Conservation (phyloP, 2,113 vertebrate species). For the Nerophis ophidion region DNA sequence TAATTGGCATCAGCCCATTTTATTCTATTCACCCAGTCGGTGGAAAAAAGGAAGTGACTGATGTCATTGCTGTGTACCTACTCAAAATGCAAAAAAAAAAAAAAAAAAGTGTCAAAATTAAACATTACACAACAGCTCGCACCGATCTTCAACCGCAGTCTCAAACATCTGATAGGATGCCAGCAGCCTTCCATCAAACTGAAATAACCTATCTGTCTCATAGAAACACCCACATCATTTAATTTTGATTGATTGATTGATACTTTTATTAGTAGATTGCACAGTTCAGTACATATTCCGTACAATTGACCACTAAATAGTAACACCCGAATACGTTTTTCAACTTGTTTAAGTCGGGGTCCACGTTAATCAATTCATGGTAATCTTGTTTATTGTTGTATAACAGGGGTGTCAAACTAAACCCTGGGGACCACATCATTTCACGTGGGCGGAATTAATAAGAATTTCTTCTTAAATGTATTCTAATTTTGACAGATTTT, state of each 20-base stretch:
- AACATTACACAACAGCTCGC: background rate
- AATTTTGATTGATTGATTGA: no score
- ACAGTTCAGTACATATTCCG: no score
- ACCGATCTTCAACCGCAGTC: constrained; percentile 8
- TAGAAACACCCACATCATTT: background rate
- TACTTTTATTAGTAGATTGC: no score
- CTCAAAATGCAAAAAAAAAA: constrained; percentile 2
- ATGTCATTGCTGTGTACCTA: constrained; percentile 7
- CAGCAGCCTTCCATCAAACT: background rate
- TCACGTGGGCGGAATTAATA: no score
- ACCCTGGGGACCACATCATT: no score
- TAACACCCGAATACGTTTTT: no score
- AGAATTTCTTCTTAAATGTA: no score
- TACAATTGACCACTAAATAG: no score
- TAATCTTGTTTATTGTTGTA: background rate
- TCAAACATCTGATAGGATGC: background rate
- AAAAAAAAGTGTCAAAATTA: background rate
- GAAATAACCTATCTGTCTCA: background rate
- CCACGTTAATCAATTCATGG: no score
- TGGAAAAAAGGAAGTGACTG: constrained; percentile 22
- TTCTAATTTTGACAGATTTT: no score
- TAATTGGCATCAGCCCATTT: constrained; percentile 14
- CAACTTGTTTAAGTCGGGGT: no score
- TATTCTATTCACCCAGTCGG: constrained; percentile 18
- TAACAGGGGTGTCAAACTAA: no score